Percentiles rank a stretch among this genome's conserved stretches.
These are phyloP conservation scores for Drosophila ercepeae DNA, from an alignment of 1,140 invertebrate species.

Conservation along the genomic window DNA sequence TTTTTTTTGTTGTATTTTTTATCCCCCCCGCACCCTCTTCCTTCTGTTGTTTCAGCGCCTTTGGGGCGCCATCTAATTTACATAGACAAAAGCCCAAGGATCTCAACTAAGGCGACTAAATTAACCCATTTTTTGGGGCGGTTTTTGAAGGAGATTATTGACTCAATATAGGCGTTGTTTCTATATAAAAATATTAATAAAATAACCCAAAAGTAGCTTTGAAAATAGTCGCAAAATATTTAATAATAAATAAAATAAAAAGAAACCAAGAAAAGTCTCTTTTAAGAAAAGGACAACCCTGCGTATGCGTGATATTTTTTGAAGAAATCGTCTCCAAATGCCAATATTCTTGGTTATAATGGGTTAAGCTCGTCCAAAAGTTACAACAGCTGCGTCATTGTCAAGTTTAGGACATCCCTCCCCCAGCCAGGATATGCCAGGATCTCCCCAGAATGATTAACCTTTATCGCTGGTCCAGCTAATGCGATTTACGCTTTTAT, in stretches of 20 bases:
- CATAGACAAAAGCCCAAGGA: constrained; percentile 57
- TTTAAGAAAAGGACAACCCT: too few relatives aligned
- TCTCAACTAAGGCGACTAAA: not conserved
- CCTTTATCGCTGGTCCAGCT: constrained; percentile 21
- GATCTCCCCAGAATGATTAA: constrained; percentile 21
- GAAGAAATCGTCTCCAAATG: too few relatives aligned
- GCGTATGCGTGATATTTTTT: not conserved
- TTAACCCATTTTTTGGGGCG: constrained; percentile 21
- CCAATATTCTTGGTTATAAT: too few relatives aligned
- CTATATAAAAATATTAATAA: too few relatives aligned
- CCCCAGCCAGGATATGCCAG: not conserved
- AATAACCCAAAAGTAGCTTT: too few relatives aligned
- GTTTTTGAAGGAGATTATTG: not conserved
- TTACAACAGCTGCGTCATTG: constrained; percentile 48
- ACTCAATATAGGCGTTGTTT: too few relatives aligned
- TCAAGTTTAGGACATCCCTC: constrained; percentile 3
- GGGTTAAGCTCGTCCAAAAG: constrained; percentile 21
- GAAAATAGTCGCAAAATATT: too few relatives aligned
- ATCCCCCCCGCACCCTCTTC: not conserved
- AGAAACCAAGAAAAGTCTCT: too few relatives aligned
- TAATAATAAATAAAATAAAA: too few relatives aligned
- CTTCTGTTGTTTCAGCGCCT: constrained; percentile 41
- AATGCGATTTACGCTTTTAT: constrained; percentile 69
- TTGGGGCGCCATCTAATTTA: constrained; percentile 60
- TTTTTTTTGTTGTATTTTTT: constrained; percentile 6